These are phyloP conservation scores for Cottus gobio DNA, from an alignment of 2,113 vertebrate species.

Conservation along the genomic window DNA sequence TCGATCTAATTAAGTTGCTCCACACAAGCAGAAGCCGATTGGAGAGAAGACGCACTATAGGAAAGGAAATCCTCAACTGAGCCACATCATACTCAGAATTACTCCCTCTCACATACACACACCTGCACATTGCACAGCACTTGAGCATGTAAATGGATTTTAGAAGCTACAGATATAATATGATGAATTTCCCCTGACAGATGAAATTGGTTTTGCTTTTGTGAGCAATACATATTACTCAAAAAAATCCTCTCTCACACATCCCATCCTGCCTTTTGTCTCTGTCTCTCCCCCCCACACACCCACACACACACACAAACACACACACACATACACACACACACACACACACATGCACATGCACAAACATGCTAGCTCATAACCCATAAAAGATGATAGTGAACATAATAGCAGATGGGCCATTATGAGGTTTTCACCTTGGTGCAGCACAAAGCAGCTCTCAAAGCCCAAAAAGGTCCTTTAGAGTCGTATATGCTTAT, in stretches of 20 bases:
- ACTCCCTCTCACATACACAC: conserved; percentile 16
- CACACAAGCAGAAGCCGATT: neutral
- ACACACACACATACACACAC: conserved; percentile 40
- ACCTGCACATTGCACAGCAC: neutral
- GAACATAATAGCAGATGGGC: conserved; percentile 62
- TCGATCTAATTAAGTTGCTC: conserved; percentile 7
- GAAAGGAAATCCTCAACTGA: conserved; percentile 37
- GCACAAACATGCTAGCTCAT: conserved; percentile 50
- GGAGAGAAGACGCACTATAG: neutral
- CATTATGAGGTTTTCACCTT: conserved; percentile 40
- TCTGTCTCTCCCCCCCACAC: neutral
- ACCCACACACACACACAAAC: neutral
- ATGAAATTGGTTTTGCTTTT: conserved; percentile 72
- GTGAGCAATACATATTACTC: conserved; percentile 52
- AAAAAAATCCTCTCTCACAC: conserved; percentile 45
- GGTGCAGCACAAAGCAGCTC: conserved; percentile 43
- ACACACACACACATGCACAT: conserved; percentile 37
- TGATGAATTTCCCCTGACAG: conserved; percentile 67
- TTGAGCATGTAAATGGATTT: conserved; percentile 48
- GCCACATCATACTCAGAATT: conserved; percentile 21
- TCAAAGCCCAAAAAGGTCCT: conserved; percentile 28
- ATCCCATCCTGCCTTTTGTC: conserved; percentile 55
- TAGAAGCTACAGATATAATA: conserved; percentile 49
- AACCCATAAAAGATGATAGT: conserved; percentile 63
- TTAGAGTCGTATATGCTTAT: conserved; percentile 32